phyloP scores from a whole-genome alignment of 2,888 invertebrate genomes.

The Bellardia bayeri region DNA sequence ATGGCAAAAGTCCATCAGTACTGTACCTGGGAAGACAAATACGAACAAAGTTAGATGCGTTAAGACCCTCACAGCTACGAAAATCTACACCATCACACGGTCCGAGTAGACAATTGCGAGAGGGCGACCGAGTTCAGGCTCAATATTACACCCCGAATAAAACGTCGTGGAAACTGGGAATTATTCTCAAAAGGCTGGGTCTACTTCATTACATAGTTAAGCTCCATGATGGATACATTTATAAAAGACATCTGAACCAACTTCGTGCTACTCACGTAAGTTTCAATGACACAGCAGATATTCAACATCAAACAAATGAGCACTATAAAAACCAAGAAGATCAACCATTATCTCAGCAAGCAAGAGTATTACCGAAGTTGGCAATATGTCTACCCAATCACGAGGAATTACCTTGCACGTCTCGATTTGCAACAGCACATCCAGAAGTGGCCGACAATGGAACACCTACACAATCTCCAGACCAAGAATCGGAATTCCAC shows the following conservation, averaged over 20 bases:
- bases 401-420: too few species aligned
- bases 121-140: slow-evolving; percentile 28
- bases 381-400: too few species aligned
- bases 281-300: too few species aligned
- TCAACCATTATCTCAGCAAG: too few species aligned
- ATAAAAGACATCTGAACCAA: slow-evolving; percentile 11
- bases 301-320: too few species aligned
- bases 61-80: background rate
- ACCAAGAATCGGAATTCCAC: too few species aligned
- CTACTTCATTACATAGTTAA: background rate
- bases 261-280: background rate
- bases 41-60: slow-evolving; percentile 20
- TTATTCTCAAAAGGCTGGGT: background rate
- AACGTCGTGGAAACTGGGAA: slow-evolving; percentile 27
- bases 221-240: background rate
- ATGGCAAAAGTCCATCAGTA: slow-evolving; percentile 23
- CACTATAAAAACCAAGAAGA: too few species aligned
- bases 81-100: too few species aligned
- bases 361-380: too few species aligned
- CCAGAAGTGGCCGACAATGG: too few species aligned
- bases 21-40: slow-evolving; percentile 25
- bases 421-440: too few species aligned
- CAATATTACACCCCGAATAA: background rate
- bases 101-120: slow-evolving; percentile 15
- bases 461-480: too few species aligned